Percentiles rank a stretch among this genome's conserved stretches.
phyloP scores from a whole-genome alignment of 2,888 invertebrate species.

The Ypsolopha scabrella region DNA sequence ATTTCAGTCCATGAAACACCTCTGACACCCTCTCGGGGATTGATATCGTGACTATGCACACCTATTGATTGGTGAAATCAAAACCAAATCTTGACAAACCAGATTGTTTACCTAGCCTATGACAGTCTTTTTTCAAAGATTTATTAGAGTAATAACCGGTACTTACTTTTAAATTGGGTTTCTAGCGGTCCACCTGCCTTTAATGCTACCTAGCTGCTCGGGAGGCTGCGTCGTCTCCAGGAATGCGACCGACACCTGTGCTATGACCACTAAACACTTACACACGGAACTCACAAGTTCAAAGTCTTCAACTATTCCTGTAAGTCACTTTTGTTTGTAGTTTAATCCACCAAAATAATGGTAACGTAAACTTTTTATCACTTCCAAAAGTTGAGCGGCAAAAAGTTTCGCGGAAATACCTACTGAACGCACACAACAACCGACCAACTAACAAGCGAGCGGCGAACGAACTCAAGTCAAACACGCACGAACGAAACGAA shows the following conservation, averaged over 20 bases:
- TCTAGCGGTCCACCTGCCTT: constrained; percentile 49
- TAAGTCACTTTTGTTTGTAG: background rate
- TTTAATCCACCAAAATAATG: background rate
- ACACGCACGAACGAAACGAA: background rate
- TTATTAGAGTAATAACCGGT: background rate
- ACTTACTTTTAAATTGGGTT: constrained; percentile 28
- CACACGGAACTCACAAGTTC: constrained; percentile 6
- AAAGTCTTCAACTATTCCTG: background rate
- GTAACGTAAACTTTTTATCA: background rate
- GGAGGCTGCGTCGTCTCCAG: constrained; percentile 56
- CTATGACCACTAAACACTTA: constrained; percentile 48
- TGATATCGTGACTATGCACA: no score
- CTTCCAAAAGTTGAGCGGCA: background rate
- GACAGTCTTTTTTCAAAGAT: background rate
- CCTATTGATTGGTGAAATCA: no score
- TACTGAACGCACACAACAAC: constrained; percentile 8
- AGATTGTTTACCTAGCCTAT: background rate
- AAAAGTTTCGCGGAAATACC: constrained; percentile 2
- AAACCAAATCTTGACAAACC: no score
- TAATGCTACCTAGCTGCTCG: constrained; percentile 28
- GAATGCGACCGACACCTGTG: constrained; percentile 64
- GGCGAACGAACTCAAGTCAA: constrained; percentile 41
- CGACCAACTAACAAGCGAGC: constrained; percentile 26
- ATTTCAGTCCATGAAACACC: no score
- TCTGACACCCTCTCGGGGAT: no score